Evolutionary conservation across 2,113 vertebrate genomes (phyloP).

Genomic region (Archilochus colubris): DNA sequence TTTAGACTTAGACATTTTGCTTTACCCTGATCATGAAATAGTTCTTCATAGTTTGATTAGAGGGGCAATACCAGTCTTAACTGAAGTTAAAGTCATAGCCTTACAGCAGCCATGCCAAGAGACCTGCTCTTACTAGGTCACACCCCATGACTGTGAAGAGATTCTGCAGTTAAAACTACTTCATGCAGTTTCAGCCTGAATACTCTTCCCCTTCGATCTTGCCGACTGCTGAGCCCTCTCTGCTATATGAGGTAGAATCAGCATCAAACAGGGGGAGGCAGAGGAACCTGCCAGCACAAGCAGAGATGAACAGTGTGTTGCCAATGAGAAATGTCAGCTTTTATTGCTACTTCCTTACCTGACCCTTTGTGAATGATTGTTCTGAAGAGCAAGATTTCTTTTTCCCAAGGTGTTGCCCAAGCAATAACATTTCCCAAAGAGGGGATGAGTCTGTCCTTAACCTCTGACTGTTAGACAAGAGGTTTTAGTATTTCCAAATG

Average conservation of each 20-base stretch:
- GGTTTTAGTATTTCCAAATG: constrained; percentile 7
- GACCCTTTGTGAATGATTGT: constrained; percentile 67
- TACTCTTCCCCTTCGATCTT: constrained; percentile 64
- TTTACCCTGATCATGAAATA: background rate
- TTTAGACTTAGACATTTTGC: background rate
- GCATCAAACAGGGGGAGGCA: constrained; percentile 67
- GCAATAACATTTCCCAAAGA: constrained; percentile 68
- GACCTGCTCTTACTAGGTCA: background rate
- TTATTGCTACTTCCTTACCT: constrained; percentile 70
- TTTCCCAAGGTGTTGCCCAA: constrained; percentile 52
- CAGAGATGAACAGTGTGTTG: constrained; percentile 51
- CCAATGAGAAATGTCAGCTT: constrained; percentile 77
- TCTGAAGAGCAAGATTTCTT: constrained; percentile 70
- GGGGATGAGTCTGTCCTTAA: constrained; percentile 68
- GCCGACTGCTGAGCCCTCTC: constrained; percentile 64
- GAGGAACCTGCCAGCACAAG: constrained; percentile 65
- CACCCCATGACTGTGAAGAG: background rate
- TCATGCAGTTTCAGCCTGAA: constrained; percentile 51
- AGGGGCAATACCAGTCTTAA: background rate
- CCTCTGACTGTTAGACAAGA: constrained; percentile 50
- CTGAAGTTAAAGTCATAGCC: background rate
- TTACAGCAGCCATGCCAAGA: background rate
- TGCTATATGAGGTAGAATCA: constrained; percentile 65
- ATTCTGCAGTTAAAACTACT: constrained; percentile 43
- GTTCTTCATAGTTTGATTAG: background rate